A percentile compares a stretch with the other conserved stretches of the same genome.
phyloP scores from a whole-genome alignment of 1,140 invertebrate genomes.

The Kradibia gibbosae region DNA sequence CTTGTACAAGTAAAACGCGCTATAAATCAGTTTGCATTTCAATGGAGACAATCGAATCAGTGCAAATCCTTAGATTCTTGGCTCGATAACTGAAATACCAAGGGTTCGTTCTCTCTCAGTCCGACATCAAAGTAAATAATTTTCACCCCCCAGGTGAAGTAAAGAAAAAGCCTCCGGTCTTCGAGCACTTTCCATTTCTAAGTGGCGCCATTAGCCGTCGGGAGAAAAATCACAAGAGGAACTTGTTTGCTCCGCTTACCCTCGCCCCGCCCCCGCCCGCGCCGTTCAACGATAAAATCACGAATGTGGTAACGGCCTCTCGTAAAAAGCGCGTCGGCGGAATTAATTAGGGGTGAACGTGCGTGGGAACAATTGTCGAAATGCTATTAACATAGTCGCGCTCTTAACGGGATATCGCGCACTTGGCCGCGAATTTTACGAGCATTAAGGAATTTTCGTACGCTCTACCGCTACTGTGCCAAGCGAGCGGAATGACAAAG shows the following conservation, averaged over 20 bases:
- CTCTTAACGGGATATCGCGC: constrained; percentile 17
- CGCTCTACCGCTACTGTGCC: background rate
- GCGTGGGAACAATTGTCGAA: constrained; percentile 39
- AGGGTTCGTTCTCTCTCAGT: background rate
- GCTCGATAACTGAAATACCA: background rate
- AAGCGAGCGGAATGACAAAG: background rate
- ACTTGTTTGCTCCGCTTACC: background rate
- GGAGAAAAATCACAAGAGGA: no score
- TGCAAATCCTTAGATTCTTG: background rate
- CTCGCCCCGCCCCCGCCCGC: no score
- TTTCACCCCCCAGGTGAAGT: no score
- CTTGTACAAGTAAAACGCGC: background rate
- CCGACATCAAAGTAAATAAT: background rate
- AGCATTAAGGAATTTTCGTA: background rate
- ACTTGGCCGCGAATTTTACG: constrained; percentile 8
- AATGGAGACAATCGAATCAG: background rate
- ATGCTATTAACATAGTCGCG: constrained; percentile 11
- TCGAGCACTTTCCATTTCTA: background rate
- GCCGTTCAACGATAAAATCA: background rate
- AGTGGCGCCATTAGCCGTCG: background rate
- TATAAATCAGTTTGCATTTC: background rate
- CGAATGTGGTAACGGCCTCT: no score
- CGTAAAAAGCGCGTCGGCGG: background rate
- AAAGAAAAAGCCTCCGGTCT: background rate
- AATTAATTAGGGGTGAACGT: background rate